Percentiles rank a stretch among this genome's conserved stretches.
phyloP scores from a whole-genome alignment of 2,797 vertebrate species.

The Enteromius treurensis region DNA sequence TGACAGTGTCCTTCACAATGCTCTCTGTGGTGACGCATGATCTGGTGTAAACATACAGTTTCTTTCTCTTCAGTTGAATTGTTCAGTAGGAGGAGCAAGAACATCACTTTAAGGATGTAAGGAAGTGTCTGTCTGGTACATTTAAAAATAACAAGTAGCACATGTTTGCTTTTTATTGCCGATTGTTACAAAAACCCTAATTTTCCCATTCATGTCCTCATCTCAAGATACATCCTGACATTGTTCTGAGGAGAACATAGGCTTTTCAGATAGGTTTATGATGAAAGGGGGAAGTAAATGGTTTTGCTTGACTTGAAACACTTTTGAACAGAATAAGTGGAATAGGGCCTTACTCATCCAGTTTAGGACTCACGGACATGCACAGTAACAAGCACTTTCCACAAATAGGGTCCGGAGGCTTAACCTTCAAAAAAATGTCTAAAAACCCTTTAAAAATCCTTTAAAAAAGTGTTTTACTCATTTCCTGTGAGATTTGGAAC shows the following conservation, averaged over 20 bases:
- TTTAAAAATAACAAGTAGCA: conserved; percentile 56
- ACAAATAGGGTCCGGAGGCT: background rate
- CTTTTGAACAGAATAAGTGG: background rate
- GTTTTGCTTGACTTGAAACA: background rate
- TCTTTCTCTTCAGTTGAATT: conserved; percentile 21
- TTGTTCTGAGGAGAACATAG: background rate
- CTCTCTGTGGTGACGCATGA: background rate
- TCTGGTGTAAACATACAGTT: conserved; percentile 14
- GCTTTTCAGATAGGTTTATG: background rate
- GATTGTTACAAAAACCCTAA: conserved; percentile 26
- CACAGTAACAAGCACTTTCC: conserved; percentile 25
- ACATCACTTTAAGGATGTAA: conserved; percentile 37
- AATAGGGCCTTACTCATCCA: conserved; percentile 6
- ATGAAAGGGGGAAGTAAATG: background rate
- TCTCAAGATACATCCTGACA: background rate
- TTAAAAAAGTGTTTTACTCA: background rate
- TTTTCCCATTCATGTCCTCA: conserved; percentile 21
- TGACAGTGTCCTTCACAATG: conserved; percentile 18
- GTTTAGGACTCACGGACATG: conserved; percentile 12
- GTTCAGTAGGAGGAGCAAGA: conserved; percentile 31
- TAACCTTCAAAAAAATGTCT: background rate
- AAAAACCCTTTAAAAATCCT: no score
- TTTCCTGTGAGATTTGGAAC: background rate
- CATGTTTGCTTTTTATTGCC: conserved; percentile 44
- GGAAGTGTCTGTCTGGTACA: conserved; percentile 41